Percentiles rank a stretch among this genome's conserved stretches.
Evolutionary conservation across 2,797 vertebrate species (phyloP).

Genomic region (Gymnodraco acuticeps): DNA sequence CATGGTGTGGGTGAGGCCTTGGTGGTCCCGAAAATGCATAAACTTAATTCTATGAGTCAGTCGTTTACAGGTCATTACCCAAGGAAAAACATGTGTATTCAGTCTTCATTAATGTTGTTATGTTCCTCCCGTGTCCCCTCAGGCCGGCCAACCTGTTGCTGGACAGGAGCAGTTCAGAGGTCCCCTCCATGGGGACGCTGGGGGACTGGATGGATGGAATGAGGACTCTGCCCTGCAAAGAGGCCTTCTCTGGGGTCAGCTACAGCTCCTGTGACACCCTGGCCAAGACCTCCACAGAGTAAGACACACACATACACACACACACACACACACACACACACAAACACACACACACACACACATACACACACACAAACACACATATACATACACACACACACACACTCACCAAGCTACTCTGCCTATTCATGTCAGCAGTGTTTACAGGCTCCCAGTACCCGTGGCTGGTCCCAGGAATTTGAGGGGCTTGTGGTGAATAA

Average conservation of each 20-base stretch:
- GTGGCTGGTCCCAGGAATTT: conserved; percentile 49
- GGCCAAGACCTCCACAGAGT: conserved; percentile 98
- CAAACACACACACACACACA: conserved; percentile 44
- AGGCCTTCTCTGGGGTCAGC: conserved; percentile 95
- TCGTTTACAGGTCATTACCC: conserved; percentile 1
- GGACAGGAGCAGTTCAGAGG: conserved; percentile 93
- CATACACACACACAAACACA: conserved; percentile 36
- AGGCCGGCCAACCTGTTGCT: conserved; percentile 95
- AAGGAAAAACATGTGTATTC: background rate
- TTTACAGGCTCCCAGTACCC: conserved; percentile 51
- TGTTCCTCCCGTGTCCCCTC: conserved; percentile 17
- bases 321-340: conserved; percentile 32
- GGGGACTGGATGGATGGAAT: conserved; percentile 95
- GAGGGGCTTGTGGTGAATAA: conserved; percentile 48
- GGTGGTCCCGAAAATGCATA: conserved; percentile 29
- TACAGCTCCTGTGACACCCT: conserved; percentile 98
- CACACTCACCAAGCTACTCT: conserved; percentile 37
- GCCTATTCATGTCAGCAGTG: conserved; percentile 60
- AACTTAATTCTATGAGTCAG: background rate
- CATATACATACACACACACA: conserved; percentile 34
- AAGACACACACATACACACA: conserved; percentile 78
- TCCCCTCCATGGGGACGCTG: conserved; percentile 88
- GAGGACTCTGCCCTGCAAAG: conserved; percentile 94
- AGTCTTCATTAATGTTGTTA: background rate
- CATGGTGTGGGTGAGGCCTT: conserved; percentile 12